Conservation (phyloP, 2,797 vertebrate genomes). For the Lates japonicus region DNA sequence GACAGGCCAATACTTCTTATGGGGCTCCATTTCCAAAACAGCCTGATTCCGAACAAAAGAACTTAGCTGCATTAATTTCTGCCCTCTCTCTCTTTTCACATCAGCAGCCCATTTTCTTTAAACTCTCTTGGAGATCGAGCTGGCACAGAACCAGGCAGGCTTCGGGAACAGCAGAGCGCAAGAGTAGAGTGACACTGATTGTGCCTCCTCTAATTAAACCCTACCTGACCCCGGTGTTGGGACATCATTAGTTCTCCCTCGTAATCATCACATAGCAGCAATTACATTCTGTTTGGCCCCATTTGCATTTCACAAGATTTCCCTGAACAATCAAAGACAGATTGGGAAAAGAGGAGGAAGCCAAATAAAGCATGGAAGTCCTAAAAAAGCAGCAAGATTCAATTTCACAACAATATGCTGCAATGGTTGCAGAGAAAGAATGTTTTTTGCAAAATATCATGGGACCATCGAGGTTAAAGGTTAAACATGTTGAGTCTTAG, state of each 20-base stretch:
- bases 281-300: slow-evolving; percentile 92
- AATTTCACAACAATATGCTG: slow-evolving; percentile 56
- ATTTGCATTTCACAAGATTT: slow-evolving; percentile 92
- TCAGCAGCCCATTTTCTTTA: slow-evolving; percentile 75
- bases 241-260: slow-evolving; percentile 96
- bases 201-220: slow-evolving; percentile 97
- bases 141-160: slow-evolving; percentile 80
- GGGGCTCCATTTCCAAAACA: slow-evolving; percentile 71
- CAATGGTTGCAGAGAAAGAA: slow-evolving; percentile 31
- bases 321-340: slow-evolving; percentile 82
- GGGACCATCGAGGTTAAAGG: slow-evolving; percentile 52
- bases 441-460: slow-evolving; percentile 47
- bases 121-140: slow-evolving; percentile 62
- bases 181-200: slow-evolving; percentile 86
- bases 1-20: slow-evolving; percentile 59
- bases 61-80: slow-evolving; percentile 63
- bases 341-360: slow-evolving; percentile 62
- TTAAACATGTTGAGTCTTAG: slow-evolving; percentile 53
- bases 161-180: slow-evolving; percentile 67
- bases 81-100: slow-evolving; percentile 57
- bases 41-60: slow-evolving; percentile 66
- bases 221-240: slow-evolving; percentile 95
- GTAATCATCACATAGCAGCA: slow-evolving; percentile 92
- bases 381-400: slow-evolving; percentile 53
- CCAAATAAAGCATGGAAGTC: slow-evolving; percentile 67